Base-by-base conservation (phyloP, 2,797 vertebrate species). In the Neopelma chrysocephalum region DNA sequence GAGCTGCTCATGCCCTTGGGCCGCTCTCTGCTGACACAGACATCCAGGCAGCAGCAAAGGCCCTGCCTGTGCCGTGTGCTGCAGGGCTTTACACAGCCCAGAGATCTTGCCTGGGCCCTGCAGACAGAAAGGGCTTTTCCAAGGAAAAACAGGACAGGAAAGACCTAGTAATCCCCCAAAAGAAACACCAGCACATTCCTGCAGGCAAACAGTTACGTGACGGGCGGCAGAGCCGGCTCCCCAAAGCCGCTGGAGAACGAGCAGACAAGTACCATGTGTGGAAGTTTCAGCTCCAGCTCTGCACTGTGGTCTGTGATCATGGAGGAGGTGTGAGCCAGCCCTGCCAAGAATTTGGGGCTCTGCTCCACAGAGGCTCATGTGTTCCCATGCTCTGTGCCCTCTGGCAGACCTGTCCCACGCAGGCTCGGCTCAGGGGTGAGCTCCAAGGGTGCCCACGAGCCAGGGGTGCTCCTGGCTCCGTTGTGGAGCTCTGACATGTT, bases 141-240 rank as follows among this genome's bases (percentile, higher is more conserved):
- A 82, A 92, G 93, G 89, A 77, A 69, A 83, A 93, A 95, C 97
- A 94, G 91, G 95, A 96, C 97, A 97, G 97, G 98, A 97, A 97
- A 97, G 96, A 90, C 79, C 89, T 84, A 61, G 61, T 95, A 95
- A 98, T 97, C 93, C 81, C 48, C 80, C 5, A 42, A 97, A 95
- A 94, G 89, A 89, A 97, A 97, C 97, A 97, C 91, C 98, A 98
- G 97, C 87, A 95, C 98, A 98, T 98, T 98, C 98, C 98, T 98
- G 47, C 97, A 97, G 96, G 97, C 97, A 97, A 97, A 98, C 98
- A 98, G 96, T 97, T 86, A 96, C 76, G 93, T 98, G 98, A 98
- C 98, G 98, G 82, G 96, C 96, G 50, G 97, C 98, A 98, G 98
- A 97, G 97, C 94, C 77, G 8, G 91, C 97, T 97, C 93, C 92